Percentiles rank a stretch among this genome's conserved stretches.
These are phyloP conservation scores for Chunga burmeisteri DNA, from an alignment of 2,113 vertebrate genomes.

Conservation along the genomic window DNA sequence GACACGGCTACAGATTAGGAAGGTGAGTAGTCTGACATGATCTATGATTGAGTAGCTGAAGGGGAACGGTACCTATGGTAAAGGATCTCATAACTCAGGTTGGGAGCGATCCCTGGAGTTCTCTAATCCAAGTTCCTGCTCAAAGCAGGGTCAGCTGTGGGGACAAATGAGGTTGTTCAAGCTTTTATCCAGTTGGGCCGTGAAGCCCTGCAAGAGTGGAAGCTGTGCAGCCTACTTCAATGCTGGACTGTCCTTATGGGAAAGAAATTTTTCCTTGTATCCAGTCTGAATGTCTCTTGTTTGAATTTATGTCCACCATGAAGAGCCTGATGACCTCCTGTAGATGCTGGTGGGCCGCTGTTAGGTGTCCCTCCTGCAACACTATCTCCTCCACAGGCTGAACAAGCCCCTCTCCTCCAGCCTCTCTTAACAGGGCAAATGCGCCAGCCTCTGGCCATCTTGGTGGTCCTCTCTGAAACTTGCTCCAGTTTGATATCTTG, in stretches of 20 bases:
- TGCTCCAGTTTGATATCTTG: not conserved
- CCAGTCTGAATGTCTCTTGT: not conserved
- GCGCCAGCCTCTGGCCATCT: not conserved
- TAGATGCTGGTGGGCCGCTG: not conserved
- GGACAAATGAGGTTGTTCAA: not conserved
- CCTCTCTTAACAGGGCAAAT: not conserved
- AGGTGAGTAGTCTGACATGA: constrained; percentile 73
- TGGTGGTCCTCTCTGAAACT: not conserved
- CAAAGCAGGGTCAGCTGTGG: not conserved
- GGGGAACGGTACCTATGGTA: not conserved
- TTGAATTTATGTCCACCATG: not conserved
- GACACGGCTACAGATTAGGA: constrained; percentile 89
- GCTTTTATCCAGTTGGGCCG: not conserved
- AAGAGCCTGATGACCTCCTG: not conserved
- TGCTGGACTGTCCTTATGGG: not conserved
- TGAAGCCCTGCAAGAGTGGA: not conserved
- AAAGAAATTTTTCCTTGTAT: not conserved
- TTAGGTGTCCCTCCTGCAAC: fast-evolving
- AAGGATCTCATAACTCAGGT: not conserved
- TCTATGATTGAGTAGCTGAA: not conserved
- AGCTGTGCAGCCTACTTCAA: not conserved
- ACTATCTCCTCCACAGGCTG: not conserved
- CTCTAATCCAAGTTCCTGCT: not conserved
- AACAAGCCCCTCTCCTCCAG: not conserved
- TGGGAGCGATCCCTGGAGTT: not conserved